These are phyloP conservation scores for Caenorhabditis sp. DNA, from an alignment of 2,888 invertebrate species.

Conservation along the genomic window DNA sequence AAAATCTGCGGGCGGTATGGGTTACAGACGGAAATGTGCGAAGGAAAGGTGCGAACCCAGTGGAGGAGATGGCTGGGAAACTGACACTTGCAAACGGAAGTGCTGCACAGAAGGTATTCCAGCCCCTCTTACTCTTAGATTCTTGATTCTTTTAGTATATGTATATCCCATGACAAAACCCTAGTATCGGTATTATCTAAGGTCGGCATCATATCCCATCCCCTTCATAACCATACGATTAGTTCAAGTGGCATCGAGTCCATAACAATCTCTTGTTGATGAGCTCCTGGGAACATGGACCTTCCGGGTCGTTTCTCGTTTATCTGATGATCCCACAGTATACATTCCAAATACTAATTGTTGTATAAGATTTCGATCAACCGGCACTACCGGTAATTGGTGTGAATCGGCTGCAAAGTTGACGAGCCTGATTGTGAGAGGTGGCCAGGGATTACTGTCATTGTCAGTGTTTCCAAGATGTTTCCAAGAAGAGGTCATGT, in stretches of 20 bases:
- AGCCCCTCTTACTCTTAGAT: too few species aligned
- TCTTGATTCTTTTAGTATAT: too few species aligned
- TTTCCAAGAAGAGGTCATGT: too few species aligned
- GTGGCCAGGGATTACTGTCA: neutral
- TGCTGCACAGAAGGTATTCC: too few species aligned
- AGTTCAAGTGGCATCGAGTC: constrained; percentile 10
- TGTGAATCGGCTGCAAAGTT: constrained; percentile 11
- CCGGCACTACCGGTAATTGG: constrained; percentile 20
- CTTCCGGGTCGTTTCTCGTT: constrained; percentile 28
- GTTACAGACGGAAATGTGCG: neutral
- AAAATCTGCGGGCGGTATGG: neutral
- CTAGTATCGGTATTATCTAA: neutral
- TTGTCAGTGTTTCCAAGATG: neutral
- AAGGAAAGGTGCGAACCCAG: neutral
- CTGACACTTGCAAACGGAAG: neutral
- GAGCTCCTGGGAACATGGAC: constrained; percentile 20
- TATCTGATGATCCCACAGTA: constrained; percentile 12
- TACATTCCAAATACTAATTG: constrained; percentile 1
- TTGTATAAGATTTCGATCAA: neutral
- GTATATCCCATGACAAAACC: too few species aligned
- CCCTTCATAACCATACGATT: neutral
- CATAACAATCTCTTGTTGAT: neutral
- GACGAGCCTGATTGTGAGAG: neutral
- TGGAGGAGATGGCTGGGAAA: neutral
- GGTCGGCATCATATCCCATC: constrained; percentile 15